phyloP scores from a whole-genome alignment of 2,113 vertebrate genomes.

The Speoplatyrhinus poulsoni region DNA sequence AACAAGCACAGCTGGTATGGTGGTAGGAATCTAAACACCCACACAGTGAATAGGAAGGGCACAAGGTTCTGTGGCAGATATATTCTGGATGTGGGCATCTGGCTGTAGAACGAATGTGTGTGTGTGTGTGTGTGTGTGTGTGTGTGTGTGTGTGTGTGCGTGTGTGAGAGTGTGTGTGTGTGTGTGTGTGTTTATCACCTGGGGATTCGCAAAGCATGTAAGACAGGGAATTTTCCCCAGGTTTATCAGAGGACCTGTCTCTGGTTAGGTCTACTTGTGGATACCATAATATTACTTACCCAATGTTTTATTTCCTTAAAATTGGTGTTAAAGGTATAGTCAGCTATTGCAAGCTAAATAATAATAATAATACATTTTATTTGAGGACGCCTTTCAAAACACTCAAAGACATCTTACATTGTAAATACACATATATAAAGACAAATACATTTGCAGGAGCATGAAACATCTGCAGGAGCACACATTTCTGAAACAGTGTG shows the following conservation, averaged over 20 bases:
- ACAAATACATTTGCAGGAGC: no score
- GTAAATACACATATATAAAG: no score
- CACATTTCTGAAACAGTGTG: no score
- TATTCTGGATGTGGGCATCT: neutral
- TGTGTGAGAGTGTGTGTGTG: neutral
- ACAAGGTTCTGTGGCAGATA: slow-evolving; percentile 12
- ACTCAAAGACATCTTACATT: no score
- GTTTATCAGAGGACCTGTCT: slow-evolving; percentile 34
- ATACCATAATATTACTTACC: neutral
- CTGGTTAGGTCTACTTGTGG: slow-evolving; percentile 8
- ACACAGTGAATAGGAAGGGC: slow-evolving; percentile 25
- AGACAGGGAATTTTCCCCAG: neutral
- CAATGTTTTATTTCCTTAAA: no score
- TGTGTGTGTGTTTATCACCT: slow-evolving; percentile 1
- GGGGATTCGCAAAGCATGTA: neutral
- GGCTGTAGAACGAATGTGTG: neutral
- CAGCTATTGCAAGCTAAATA: no score
- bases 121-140: neutral
- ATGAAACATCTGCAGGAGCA: no score
- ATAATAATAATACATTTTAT: no score
- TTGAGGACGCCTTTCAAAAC: no score
- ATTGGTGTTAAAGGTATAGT: no score
- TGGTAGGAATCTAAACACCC: slow-evolving; percentile 5
- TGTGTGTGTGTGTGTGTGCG: neutral
- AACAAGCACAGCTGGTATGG: no score